Base-by-base conservation (phyloP, 2,888 invertebrate species). In the Ferdinandea cuprea region DNA sequence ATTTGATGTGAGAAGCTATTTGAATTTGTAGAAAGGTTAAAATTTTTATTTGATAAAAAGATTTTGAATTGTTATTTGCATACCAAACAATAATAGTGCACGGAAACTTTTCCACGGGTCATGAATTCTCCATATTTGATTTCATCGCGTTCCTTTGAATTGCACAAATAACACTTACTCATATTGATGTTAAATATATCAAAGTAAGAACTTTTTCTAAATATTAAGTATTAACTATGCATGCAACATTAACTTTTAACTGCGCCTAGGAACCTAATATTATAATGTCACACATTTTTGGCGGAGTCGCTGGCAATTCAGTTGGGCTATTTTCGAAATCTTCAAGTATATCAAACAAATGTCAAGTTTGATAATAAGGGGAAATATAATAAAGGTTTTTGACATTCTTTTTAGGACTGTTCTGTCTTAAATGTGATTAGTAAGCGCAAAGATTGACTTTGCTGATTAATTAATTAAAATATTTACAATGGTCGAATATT, bases 1-100 rank as follows among this genome's bases (percentile, higher is more conserved):
- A 72, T 93, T 94, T 4, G 95, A 94, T 0, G 96, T 94, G 46
- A 96, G 89, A 8, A 96, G 91, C 95, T 95, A 88, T 17, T 11
- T 17, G 91, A 91, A 78, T 86, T 87, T 42, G 76, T 9, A 50
- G 3, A 8, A 61, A 69, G 3, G 0, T 21, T 13, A 8, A 25
- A 25, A 37, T 13, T 32, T 59, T 8, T 7, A 19, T 21, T 3
- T 5, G 40, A 40, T 25, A 2, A 17, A 9, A 48, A 1, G 1
- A 0, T n/a, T n/a, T n/a, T n/a, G n/a, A 17, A 25, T 54, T 21
- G 13, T 40, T 15, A 4, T 3, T 32, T 19, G 13, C 1, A 17
- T 92, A 96, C 96, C 91, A 95, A 92, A 88, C 96, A 96, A 89
- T 94, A 95, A 87, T 95, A 94, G 88, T 96, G 96, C 1, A 94